These are phyloP conservation scores for Galaxea fascicularis DNA, from an alignment of 92 coral and sea anemone species.

Conservation along the genomic window DNA sequence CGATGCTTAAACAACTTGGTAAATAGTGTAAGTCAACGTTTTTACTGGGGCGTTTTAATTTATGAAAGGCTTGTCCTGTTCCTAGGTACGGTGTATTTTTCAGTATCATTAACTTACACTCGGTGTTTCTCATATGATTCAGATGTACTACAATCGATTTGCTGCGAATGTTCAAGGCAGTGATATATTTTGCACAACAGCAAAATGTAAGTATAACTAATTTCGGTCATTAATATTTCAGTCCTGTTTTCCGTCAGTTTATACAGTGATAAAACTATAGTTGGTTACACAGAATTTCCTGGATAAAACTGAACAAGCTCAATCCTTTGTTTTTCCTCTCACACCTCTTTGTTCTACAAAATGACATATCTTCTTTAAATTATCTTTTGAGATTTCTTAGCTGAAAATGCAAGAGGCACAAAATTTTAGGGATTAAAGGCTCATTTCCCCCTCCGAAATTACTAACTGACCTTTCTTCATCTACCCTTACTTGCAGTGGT, in stretches of 20 bases:
- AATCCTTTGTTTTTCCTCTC: background rate
- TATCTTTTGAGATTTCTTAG: background rate
- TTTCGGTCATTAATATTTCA: conserved; percentile 3
- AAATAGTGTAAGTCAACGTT: conserved; percentile 8
- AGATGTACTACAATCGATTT: conserved; percentile 8
- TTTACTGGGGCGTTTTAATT: background rate
- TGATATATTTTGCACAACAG: conserved; percentile 7
- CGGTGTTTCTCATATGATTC: conserved; percentile 17
- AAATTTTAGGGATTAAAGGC: background rate
- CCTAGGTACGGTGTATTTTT: conserved; percentile 1
- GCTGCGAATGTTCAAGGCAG: background rate
- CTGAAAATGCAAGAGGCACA: background rate
- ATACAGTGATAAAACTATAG: background rate
- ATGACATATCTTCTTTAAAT: conserved; percentile 8
- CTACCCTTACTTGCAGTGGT: background rate
- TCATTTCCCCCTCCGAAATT: background rate
- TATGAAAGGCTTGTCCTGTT: conserved; percentile 5
- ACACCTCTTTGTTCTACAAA: background rate
- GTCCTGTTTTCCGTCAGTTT: conserved; percentile 7
- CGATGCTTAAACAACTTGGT: conserved; percentile 1
- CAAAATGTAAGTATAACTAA: background rate
- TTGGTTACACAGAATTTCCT: background rate
- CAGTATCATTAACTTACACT: conserved; percentile 13
- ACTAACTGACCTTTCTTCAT: background rate
- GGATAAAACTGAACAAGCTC: conserved; percentile 2